Evolutionary conservation across 1,140 invertebrate species (phyloP).

Genomic region (Contarinia nasturtii): DNA sequence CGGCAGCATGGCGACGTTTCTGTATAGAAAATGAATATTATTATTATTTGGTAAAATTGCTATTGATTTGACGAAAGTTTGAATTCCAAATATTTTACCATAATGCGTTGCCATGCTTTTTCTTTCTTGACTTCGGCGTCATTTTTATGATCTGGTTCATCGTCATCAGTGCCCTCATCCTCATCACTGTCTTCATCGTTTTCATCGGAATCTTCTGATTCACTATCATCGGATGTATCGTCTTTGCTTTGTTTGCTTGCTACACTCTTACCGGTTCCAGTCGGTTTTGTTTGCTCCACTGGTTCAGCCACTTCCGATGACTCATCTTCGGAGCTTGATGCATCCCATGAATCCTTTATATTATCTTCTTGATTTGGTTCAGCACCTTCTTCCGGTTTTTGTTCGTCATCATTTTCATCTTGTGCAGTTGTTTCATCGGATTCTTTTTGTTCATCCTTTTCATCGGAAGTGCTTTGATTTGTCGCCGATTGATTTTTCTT

Average conservation of each 20-base stretch:
- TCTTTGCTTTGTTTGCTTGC: background rate
- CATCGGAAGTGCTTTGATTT: slow-evolving; percentile 30
- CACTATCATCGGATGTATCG: slow-evolving; percentile 4
- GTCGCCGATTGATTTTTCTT: slow-evolving; percentile 29
- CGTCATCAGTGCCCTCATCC: slow-evolving; percentile 24
- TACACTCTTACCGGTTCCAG: background rate
- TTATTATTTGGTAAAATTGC: background rate
- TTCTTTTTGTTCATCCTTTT: slow-evolving; percentile 28
- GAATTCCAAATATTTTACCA: background rate
- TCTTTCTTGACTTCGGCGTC: slow-evolving; percentile 45
- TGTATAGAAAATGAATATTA: slow-evolving; percentile 19
- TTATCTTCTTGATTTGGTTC: slow-evolving; percentile 8
- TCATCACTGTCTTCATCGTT: slow-evolving; percentile 19
- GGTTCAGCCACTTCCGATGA: background rate
- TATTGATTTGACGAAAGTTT: no score
- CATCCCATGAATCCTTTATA: slow-evolving; percentile 1
- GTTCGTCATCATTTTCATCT: slow-evolving; percentile 29
- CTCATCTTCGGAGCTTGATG: slow-evolving; percentile 13
- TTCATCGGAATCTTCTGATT: slow-evolving; percentile 14
- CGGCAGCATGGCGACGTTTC: slow-evolving; percentile 64
- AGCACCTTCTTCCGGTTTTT: slow-evolving; percentile 34
- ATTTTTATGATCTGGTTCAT: slow-evolving; percentile 31
- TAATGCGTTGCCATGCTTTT: slow-evolving; percentile 29
- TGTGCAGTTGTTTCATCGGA: slow-evolving; percentile 26
- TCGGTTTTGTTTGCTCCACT: background rate